A percentile compares a stretch with the other conserved stretches of the same genome.
These are phyloP conservation scores for Pithys albifrons DNA, from an alignment of 2,113 vertebrate genomes.

Conservation along the genomic window DNA sequence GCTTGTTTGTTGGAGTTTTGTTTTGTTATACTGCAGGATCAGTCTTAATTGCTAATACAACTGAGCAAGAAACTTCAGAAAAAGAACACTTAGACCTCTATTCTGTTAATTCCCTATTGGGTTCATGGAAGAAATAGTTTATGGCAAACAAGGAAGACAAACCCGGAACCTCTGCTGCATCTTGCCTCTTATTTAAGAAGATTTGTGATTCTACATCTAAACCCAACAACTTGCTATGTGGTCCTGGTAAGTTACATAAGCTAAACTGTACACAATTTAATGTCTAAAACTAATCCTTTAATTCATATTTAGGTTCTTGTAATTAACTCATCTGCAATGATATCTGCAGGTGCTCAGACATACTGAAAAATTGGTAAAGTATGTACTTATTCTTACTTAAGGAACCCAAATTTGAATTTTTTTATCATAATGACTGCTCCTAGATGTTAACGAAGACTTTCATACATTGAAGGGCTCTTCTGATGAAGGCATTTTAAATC, in stretches of 20 bases:
- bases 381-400: constrained; percentile 24
- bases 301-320: constrained; percentile 25
- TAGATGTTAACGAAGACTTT: constrained; percentile 20
- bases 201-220: neutral
- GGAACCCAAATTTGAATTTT: neutral
- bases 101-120: neutral
- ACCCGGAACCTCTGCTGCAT: neutral
- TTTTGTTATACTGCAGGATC: neutral
- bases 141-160: neutral
- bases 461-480: neutral
- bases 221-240: neutral
- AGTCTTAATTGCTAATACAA: neutral
- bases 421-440: constrained; percentile 5
- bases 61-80: neutral
- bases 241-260: neutral
- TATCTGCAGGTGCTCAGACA: constrained; percentile 28
- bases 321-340: constrained; percentile 10
- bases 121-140: neutral
- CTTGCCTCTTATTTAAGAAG: neutral
- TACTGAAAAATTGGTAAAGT: constrained; percentile 15
- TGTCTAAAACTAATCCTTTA: constrained; percentile 39
- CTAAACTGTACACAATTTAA: neutral
- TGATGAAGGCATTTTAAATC: constrained; percentile 3
- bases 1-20: neutral
- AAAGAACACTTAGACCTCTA: neutral